Evolutionary conservation across 2,113 vertebrate species (phyloP), one percentile per base, ranked within the genome.

Genomic region (Semnornis frantzii): DNA sequence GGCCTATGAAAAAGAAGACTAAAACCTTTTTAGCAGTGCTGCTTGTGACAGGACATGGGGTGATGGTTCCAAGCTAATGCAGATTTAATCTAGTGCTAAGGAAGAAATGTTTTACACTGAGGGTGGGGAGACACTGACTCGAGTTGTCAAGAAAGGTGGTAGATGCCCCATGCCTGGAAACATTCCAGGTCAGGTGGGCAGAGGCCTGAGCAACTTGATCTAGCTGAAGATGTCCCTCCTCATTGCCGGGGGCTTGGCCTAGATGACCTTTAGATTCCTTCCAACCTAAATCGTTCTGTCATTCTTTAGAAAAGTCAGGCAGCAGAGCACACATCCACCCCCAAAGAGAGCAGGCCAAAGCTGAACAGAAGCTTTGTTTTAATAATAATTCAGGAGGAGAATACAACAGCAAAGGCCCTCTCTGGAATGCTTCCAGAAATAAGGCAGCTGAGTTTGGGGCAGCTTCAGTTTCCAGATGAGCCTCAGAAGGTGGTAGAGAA

Each of bases 361-460:
- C 55, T 42, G n/a, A 72, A 42, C 82, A 42, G 88, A 14, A 79
- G 75, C 91, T 80, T 85, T 87, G 87, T 89, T 93, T 74, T 52
- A 83, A 95, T 92, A 96, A 95, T 81, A 94, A 70, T 37, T 31
- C 66, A 12, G 42, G 20, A 34, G 11, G 3, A 81, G 55, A 50
- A 81, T 8, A 94, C 92, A 92, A 86, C 2, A 73, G 93, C 88
- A 62, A 68, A 82, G 44, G 54, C 28, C 7, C 59, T 92, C 64
- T 82, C 93, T 34, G 69, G 75, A 58, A 76, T 3, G 60, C 77
- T 91, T 87, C 84, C 73, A 92, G 90, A 93, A 94, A 90, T 34
- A 76, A 73, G 27, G 72, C 37, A 23, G 66, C 8, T 0, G 15
- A 27, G 63, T 31, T 30, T 9, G 60, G 89, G n/a, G 33, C 1